Base-by-base conservation (phyloP, 2,797 vertebrate species). In the Lindbergichthys nudifrons region DNA sequence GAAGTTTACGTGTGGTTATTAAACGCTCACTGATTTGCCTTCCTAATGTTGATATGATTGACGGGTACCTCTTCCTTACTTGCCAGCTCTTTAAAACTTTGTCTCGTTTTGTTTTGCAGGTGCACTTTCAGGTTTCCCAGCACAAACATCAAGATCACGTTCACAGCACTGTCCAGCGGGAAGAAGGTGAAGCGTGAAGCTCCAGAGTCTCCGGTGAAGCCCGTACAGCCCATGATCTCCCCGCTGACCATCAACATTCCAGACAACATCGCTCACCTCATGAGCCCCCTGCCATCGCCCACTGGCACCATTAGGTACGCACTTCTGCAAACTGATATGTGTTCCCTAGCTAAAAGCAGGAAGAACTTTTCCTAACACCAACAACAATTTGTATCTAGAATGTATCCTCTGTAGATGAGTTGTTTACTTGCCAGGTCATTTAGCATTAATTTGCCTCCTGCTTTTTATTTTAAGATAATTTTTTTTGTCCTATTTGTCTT, bases 61-160 rank as follows among this genome's bases (percentile, higher is more conserved):
- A 26, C 15, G 15, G 9, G 32, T 7, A 36, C 32, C 32, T 36
- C 32, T 36, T 7, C 32, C 32, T 36, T 9, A 36, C 36, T n/a
- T 9, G 50, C 2, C 2, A 15, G 15, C 42, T 18, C 18, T 18
- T 23, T 32, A 18, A 23, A 10, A 0, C 3, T 26, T 8, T 65
- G 1, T 71, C 2, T 68, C 11, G 3, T 6, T 39, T 50, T 58
- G 0, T 3, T 52, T 6, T 48, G 10, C 94, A 99, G 98, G 88
- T 99, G 98, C 95, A 99, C 97, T 5, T 99, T 99, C 93, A 95
- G 98, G 87, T 99, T 99, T 91, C 98, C 98, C 87, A 99, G 98
- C 95, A 99, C 98, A 73, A 99, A 97, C 92, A 99, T 99, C 90
- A 99, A 99, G 95, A 98, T 99, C 92, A 96, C 95, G 0, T 99